Conservation (phyloP, 2,113 vertebrate genomes). For the Tricholaema leucomelas region DNA sequence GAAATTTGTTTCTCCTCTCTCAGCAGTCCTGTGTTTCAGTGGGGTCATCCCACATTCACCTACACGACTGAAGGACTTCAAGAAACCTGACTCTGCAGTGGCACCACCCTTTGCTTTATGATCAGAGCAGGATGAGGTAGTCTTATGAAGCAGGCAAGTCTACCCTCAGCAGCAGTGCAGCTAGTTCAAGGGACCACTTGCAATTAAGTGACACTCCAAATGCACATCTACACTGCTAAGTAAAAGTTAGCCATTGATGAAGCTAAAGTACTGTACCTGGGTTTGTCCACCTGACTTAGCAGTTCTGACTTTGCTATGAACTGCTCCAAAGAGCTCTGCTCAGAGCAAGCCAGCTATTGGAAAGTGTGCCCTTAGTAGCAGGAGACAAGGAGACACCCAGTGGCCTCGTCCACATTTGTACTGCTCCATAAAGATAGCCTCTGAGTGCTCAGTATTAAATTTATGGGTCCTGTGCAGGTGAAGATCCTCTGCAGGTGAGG, state of each 20-base stretch:
- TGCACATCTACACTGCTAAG: neutral
- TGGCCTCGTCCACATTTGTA: neutral
- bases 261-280: fast-evolving
- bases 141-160: neutral
- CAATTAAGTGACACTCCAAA: neutral
- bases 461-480: neutral
- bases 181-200: neutral
- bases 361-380: neutral
- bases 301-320: neutral
- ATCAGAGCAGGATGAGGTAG: neutral
- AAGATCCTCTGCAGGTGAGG: neutral
- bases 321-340: neutral
- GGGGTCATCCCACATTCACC: fast-evolving
- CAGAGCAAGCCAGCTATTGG: neutral
- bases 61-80: neutral
- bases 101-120: neutral
- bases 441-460: neutral
- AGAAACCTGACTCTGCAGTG: fast-evolving
- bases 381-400: fast-evolving
- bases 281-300: neutral
- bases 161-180: fast-evolving
- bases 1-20: neutral
- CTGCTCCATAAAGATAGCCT: neutral
- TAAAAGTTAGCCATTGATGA: neutral
- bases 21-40: neutral